Evolutionary conservation across 2,888 invertebrate genomes (phyloP).

Genomic region (Macaria liturata): DNA sequence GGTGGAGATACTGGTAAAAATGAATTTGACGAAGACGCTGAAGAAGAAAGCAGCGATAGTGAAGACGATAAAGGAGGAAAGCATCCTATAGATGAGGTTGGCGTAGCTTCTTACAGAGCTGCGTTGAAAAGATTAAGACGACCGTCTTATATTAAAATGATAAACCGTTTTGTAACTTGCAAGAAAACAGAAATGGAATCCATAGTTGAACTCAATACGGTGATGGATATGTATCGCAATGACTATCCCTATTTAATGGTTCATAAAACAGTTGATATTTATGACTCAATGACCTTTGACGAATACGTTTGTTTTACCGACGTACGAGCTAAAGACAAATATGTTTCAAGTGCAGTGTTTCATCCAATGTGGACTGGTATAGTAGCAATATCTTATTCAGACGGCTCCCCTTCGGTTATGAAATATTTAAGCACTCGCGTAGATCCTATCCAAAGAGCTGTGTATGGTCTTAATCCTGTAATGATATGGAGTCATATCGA

Average conservation of each 20-base stretch:
- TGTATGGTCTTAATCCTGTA: constrained; percentile 85
- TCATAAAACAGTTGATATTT: constrained; percentile 54
- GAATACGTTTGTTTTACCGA: constrained; percentile 87
- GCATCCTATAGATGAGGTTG: constrained; percentile 57
- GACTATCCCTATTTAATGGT: constrained; percentile 82
- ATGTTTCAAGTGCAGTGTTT: constrained; percentile 86
- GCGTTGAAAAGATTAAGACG: constrained; percentile 63
- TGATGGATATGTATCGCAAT: constrained; percentile 85
- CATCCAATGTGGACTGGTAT: constrained; percentile 88
- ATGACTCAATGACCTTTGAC: constrained; percentile 65
- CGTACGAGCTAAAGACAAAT: constrained; percentile 86
- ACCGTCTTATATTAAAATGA: constrained; percentile 62
- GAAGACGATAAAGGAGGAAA: constrained; percentile 46
- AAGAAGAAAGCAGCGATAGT: constrained; percentile 48
- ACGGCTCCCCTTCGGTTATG: constrained; percentile 77
- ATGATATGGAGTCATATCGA: constrained; percentile 90
- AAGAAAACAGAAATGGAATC: constrained; percentile 59
- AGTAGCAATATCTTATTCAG: constrained; percentile 86
- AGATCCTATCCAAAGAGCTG: constrained; percentile 80
- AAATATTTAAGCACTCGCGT: constrained; percentile 62
- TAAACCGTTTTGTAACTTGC: constrained; percentile 56
- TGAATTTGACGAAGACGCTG: constrained; percentile 33
- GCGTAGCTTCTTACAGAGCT: constrained; percentile 54
- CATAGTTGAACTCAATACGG: constrained; percentile 71
- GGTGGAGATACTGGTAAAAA: constrained; percentile 54